Conservation (phyloP, 1,140 invertebrate species). For the Cyrtorhinus lividipennis region DNA sequence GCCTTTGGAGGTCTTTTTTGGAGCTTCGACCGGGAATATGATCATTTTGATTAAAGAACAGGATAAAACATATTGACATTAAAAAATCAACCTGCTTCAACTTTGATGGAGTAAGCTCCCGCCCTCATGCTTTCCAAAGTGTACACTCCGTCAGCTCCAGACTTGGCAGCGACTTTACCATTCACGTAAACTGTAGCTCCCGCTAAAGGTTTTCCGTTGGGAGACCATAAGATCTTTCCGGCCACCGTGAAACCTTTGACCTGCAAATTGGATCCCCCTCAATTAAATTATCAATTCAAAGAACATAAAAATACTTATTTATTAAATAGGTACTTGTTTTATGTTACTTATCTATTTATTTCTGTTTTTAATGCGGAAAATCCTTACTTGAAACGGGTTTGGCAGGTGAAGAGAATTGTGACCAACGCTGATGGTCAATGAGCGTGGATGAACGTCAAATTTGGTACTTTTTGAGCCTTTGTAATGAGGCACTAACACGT, state of each 20-base stretch:
- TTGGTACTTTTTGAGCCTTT: conserved; percentile 45
- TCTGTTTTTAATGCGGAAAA: too few relatives aligned
- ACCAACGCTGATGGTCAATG: conserved; percentile 48
- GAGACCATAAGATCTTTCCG: conserved; percentile 48
- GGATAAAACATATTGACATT: too few relatives aligned
- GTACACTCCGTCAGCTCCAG: conserved; percentile 56
- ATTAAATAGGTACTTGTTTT: too few relatives aligned
- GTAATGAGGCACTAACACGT: conserved; percentile 51
- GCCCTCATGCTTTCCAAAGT: conserved; percentile 66
- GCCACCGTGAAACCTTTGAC: conserved; percentile 74
- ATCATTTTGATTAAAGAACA: too few relatives aligned
- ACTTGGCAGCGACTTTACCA: conserved; percentile 47
- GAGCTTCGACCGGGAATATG: too few relatives aligned
- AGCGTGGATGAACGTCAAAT: conserved; percentile 60
- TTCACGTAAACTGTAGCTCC: conserved; percentile 58
- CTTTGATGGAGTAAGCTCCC: conserved; percentile 56
- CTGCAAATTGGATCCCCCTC: too few relatives aligned
- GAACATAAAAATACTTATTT: too few relatives aligned
- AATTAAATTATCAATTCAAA: too few relatives aligned
- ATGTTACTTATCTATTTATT: too few relatives aligned
- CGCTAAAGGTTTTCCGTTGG: conserved; percentile 45
- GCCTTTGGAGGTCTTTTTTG: too few relatives aligned
- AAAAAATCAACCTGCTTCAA: conserved; percentile 54
- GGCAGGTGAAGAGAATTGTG: conserved; percentile 56
- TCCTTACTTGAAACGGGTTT: conserved; percentile 57